Percentiles rank a stretch among this genome's conserved stretches.
Evolutionary conservation across 2,113 vertebrate genomes (phyloP).

Genomic region (Fregata magnificens): DNA sequence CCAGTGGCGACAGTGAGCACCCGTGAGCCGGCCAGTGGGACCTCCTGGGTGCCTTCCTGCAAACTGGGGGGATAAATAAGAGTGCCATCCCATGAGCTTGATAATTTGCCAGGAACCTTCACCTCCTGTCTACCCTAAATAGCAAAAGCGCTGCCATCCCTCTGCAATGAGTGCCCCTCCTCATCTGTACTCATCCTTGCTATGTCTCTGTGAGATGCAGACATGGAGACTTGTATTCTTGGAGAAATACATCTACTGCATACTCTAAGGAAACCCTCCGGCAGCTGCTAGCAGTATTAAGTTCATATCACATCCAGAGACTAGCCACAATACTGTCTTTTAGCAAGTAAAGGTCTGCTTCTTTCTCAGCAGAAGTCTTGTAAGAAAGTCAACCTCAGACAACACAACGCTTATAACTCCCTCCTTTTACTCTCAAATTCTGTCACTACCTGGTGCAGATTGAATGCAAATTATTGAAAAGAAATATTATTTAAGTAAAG

Average conservation of each 20-base stretch:
- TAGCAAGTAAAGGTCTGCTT: neutral
- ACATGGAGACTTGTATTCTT: neutral
- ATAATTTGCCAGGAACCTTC: neutral
- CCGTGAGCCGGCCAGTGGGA: neutral
- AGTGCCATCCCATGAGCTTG: neutral
- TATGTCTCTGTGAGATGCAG: neutral
- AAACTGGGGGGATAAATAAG: neutral
- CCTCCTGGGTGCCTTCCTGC: neutral
- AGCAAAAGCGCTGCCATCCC: neutral
- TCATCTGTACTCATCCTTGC: neutral
- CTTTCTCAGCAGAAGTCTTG: neutral
- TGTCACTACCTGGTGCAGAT: neutral
- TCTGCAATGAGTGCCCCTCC: neutral
- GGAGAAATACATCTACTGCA: neutral
- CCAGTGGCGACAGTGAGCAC: constrained; percentile 48
- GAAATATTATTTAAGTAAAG: neutral
- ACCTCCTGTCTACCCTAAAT: neutral
- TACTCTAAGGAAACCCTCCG: neutral
- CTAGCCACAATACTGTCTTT: neutral
- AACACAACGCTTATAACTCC: neutral
- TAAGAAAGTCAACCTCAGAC: neutral
- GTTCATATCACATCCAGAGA: neutral
- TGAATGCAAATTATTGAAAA: neutral
- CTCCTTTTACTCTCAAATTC: neutral
- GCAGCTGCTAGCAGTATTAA: neutral